Evolutionary conservation across 2,888 invertebrate genomes (phyloP), one percentile per base, ranked within the genome.

Genomic region (Tetrapedia diversipes): DNA sequence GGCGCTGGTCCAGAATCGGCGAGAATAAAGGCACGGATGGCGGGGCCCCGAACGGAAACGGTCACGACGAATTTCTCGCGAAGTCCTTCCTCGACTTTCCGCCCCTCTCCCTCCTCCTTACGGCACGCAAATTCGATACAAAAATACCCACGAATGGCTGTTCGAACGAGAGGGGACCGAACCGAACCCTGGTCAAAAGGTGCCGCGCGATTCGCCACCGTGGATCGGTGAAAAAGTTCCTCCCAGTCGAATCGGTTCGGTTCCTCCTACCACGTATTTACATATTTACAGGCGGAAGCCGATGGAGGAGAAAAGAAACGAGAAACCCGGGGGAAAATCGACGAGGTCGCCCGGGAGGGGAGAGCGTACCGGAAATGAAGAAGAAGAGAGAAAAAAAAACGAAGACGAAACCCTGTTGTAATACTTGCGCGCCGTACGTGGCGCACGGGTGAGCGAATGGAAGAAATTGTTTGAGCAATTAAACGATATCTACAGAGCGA

Each of bases 391-490:
- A 43, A 43, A n/a, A 43, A 43, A n/a, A 54, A 59, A 76, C 43
- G 49, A 64, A 69, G 66, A 75, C 47, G 51, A 68, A 75, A 70
- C 57, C 47, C 53, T 65, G 76, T 81, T 68, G 72, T 77, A 80
- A 86, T 81, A 80, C 79, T 78, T 67, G 71, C 65, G 54, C 74
- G 57, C 66, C 76, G 70, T 69, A 59, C 64, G 72, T 60, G 66
- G 60, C 77, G 70, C 66, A 66, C 57, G 53, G 45, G 41, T 65
- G 68, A 69, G 77, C 72, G 54, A 37, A 79, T 89, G 89, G 90
- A 90, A 89, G 90, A 88, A 86, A 86, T 86, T 83, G 64, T 88
- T 90, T 90, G 90, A 90, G 90, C 89, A 89, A 90, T 89, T 89
- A 74, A 86, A 85, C 81, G 79, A 85, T 86, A 80, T 86, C 77